Percentiles rank a stretch among this genome's conserved stretches.
Evolutionary conservation across 2,113 vertebrate genomes (phyloP).

Genomic region (Ceratotherium simum): DNA sequence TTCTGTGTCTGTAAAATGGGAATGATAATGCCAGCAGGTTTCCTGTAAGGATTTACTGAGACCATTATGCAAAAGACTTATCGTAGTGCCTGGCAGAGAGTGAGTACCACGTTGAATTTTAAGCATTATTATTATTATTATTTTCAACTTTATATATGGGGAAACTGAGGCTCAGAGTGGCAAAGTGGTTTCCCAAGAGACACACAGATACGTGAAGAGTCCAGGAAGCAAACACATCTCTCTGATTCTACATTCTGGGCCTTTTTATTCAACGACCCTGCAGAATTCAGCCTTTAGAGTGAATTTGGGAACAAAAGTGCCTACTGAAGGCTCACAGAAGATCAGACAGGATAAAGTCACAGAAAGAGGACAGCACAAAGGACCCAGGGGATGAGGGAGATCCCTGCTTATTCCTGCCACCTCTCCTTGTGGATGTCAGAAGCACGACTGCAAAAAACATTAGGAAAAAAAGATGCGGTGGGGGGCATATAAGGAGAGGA

Average conservation of each 20-base stretch:
- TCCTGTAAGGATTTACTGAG: background rate
- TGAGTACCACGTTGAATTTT: background rate
- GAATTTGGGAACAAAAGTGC: background rate
- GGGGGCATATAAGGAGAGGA: background rate
- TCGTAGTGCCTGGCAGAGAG: background rate
- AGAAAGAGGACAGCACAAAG: background rate
- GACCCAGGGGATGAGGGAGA: background rate
- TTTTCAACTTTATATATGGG: background rate
- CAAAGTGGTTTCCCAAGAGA: background rate
- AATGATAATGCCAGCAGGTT: background rate
- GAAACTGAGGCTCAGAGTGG: background rate
- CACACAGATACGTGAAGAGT: background rate
- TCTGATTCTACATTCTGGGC: background rate
- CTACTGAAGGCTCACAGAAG: background rate
- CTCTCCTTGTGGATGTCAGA: background rate
- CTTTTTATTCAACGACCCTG: background rate
- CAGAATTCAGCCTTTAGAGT: background rate
- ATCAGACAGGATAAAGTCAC: background rate
- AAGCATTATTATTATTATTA: too few species aligned
- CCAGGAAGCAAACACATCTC: background rate
- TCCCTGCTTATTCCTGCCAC: background rate
- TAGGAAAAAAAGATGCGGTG: accelerated
- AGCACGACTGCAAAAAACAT: background rate
- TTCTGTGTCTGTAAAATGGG: background rate
- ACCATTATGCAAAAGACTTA: too few species aligned